Evolutionary conservation across 2,797 vertebrate genomes (phyloP), one percentile per base, ranked within the genome.

Genomic region (Melanotaenia trifasciata): DNA sequence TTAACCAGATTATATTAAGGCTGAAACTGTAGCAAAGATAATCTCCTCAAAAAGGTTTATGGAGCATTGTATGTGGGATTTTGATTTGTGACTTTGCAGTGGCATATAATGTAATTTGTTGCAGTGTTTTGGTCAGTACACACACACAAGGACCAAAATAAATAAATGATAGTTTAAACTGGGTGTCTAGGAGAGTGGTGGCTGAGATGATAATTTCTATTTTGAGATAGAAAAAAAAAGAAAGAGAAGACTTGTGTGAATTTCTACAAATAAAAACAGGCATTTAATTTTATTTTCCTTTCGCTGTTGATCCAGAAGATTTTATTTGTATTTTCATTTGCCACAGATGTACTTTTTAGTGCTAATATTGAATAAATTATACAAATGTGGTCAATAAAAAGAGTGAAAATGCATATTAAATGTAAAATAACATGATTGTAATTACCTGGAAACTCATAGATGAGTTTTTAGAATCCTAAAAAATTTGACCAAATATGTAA

Each of bases 1-100:
- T 58, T 71, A 82, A 79, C 22, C 56, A 70, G 75, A 88, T 84
- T 69, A 78, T 72, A 45, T 45, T 38, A 64, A 60, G n/a, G 45
- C 30, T 80, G 26, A 82, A 72, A 74, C 20, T 67, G 32, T 47
- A 79, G 47, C 63, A 40, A 67, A 54, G 16, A 22, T 73, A 76
- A 76, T 83, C 62, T 74, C 30, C 67, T 82, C 76, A 76, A 67
- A 43, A 78, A 33, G 67, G 33, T 28, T 11, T 61, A 0, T 0
- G 3, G 38, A 60, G 61, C 57, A 35, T 74, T 53, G 63, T 40
- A 53, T 33, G n/a, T 32, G 59, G 22, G 33, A 59, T 36, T 78
- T 76, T 68, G 43, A 71, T 71, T 59, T 62, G 16, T 13, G 32
- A 63, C 4, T 10, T 26, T 64, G 73, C 18, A 47, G n/a, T 32